Conservation (phyloP, 2,888 invertebrate genomes). For the Campoplex nolae region DNA sequence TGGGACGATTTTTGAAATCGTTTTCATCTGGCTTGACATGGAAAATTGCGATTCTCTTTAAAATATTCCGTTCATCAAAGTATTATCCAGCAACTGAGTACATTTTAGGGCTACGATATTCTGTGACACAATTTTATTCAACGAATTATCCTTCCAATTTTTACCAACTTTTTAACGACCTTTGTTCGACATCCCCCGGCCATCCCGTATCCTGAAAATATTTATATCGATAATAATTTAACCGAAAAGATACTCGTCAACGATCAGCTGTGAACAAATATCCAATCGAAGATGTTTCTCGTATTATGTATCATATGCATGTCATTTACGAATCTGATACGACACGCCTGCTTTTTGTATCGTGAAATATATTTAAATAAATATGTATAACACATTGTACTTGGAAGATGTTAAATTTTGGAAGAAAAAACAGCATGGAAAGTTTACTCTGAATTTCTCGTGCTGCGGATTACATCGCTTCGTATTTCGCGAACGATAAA, state of each 20-base stretch:
- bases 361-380: conserved; percentile 4
- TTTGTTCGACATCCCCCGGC: background rate
- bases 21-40: conserved; percentile 6
- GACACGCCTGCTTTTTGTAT: conserved; percentile 7
- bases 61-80: conserved; percentile 32
- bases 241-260: conserved; percentile 57
- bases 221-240: conserved; percentile 10
- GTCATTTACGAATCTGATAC: conserved; percentile 26
- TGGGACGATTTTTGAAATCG: conserved; percentile 21
- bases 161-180: conserved; percentile 31
- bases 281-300: conserved; percentile 24
- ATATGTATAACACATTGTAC: background rate
- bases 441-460: background rate
- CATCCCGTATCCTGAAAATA: conserved; percentile 8
- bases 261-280: conserved; percentile 58
- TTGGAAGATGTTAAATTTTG: background rate
- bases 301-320: conserved; percentile 12
- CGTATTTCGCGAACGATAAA: conserved; percentile 54
- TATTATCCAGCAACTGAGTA: conserved; percentile 38
- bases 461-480: conserved; percentile 16
- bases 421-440: background rate
- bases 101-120: conserved; percentile 49
- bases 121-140: conserved; percentile 53
- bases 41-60: conserved; percentile 24
- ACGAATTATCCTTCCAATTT: conserved; percentile 41